Percentiles rank a stretch among this genome's conserved stretches.
phyloP scores from a whole-genome alignment of 1,140 invertebrate genomes.

The Drosophila lacteicornis region DNA sequence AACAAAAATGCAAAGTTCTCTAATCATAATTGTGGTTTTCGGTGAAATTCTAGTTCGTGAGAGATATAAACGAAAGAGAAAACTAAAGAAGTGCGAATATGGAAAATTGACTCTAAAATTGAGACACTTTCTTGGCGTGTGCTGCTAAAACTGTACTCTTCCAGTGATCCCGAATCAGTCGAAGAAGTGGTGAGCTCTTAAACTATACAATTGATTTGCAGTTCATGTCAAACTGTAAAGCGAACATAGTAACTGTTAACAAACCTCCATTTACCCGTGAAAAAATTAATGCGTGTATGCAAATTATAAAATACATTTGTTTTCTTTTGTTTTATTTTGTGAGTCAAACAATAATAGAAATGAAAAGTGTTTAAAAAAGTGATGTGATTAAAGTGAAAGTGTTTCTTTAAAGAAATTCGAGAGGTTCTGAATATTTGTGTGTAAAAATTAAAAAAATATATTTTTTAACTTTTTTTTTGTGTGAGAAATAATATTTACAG shows the following conservation, averaged over 20 bases:
- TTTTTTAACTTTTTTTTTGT: no score
- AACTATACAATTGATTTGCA: background rate
- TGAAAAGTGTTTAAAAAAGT: no score
- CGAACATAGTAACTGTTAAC: background rate
- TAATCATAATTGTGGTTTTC: conserved; percentile 60
- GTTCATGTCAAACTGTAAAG: background rate
- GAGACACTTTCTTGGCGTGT: background rate
- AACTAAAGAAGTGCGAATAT: background rate
- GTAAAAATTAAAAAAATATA: no score
- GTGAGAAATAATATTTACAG: no score
- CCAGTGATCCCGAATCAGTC: background rate
- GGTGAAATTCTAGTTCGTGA: conserved; percentile 11
- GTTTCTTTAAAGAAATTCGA: no score
- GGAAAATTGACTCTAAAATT: background rate
- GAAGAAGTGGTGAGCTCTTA: background rate
- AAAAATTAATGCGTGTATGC: background rate
- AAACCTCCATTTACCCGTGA: background rate
- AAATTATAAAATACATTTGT: no score
- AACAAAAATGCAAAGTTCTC: conserved; percentile 17
- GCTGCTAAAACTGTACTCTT: background rate
- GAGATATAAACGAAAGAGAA: background rate
- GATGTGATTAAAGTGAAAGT: no score
- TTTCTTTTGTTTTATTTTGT: no score
- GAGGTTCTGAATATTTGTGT: no score
- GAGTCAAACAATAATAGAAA: no score